Evolutionary conservation across 1,140 invertebrate genomes (phyloP).

Genomic region (Drosophila lini): DNA sequence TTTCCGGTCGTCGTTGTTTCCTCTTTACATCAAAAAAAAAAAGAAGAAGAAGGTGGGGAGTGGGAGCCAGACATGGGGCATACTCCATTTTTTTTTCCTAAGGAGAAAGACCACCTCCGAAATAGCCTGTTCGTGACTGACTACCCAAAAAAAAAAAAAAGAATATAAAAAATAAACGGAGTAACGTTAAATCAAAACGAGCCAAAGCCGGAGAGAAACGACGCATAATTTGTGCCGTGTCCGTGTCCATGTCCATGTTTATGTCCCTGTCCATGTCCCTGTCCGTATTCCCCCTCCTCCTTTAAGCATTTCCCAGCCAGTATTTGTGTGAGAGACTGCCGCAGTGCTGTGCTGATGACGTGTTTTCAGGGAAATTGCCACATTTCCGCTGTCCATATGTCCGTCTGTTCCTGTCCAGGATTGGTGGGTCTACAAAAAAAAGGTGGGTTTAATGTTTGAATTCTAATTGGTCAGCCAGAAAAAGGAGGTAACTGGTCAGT

Average conservation of each 20-base stretch:
- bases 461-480: background rate
- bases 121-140: constrained; percentile 78
- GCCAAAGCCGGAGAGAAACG: constrained; percentile 40
- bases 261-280: constrained; percentile 31
- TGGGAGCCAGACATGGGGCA: constrained; percentile 21
- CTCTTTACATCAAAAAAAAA: constrained; percentile 55
- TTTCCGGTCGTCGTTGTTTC: constrained; percentile 81
- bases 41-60: background rate
- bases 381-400: constrained; percentile 24
- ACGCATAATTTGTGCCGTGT: constrained; percentile 80
- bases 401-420: constrained; percentile 7
- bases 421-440: constrained; percentile 29
- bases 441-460: constrained; percentile 39
- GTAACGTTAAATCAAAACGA: constrained; percentile 18
- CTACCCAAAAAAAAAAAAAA: constrained; percentile 12
- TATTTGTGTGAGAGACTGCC: constrained; percentile 54
- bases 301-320: background rate
- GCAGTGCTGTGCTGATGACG: constrained; percentile 75
- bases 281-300: constrained; percentile 17
- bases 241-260: constrained; percentile 56
- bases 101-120: constrained; percentile 33
- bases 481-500: constrained; percentile 36
- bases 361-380: constrained; percentile 70
- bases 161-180: background rate
- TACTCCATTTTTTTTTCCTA: constrained; percentile 51